Evolutionary conservation across 2,797 vertebrate genomes (phyloP).

Genomic region (Fundulus diaphanus): DNA sequence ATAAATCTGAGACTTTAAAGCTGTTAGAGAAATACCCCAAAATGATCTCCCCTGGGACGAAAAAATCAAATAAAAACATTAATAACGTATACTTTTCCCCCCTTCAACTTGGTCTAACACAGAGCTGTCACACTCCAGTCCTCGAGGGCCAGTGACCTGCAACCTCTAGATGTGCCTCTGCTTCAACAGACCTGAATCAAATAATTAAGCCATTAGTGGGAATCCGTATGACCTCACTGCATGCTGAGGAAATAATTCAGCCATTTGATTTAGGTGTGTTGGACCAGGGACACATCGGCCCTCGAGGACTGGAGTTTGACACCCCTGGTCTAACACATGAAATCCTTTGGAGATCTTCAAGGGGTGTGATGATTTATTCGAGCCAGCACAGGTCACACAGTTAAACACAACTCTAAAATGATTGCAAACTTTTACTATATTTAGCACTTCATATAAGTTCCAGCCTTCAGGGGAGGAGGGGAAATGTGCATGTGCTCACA

Average conservation of each 20-base stretch:
- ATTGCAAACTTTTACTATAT: slow-evolving; percentile 32
- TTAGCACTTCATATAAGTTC: slow-evolving; percentile 44
- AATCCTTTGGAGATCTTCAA: not conserved
- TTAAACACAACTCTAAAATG: slow-evolving; percentile 14
- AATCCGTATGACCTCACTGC: not conserved
- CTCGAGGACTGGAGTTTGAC: not conserved
- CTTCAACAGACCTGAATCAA: not conserved
- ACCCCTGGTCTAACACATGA: not conserved
- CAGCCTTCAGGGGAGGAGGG: slow-evolving; percentile 34
- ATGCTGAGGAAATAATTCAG: not conserved
- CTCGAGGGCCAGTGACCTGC: not conserved
- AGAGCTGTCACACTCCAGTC: not conserved
- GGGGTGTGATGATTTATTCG: not conserved
- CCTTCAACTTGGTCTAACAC: not conserved
- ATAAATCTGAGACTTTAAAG: not conserved
- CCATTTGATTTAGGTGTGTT: not conserved
- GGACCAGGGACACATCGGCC: not conserved
- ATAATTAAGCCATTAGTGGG: not conserved
- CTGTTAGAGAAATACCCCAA: not conserved
- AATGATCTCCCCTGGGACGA: too few species aligned
- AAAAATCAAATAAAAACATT: too few species aligned
- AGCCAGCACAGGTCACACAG: not conserved
- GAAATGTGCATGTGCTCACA: slow-evolving; percentile 28
- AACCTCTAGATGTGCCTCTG: not conserved
- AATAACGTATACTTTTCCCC: not conserved